Conservation (phyloP, 1,140 invertebrate genomes). For the Drosophila equinoxialis region DNA sequence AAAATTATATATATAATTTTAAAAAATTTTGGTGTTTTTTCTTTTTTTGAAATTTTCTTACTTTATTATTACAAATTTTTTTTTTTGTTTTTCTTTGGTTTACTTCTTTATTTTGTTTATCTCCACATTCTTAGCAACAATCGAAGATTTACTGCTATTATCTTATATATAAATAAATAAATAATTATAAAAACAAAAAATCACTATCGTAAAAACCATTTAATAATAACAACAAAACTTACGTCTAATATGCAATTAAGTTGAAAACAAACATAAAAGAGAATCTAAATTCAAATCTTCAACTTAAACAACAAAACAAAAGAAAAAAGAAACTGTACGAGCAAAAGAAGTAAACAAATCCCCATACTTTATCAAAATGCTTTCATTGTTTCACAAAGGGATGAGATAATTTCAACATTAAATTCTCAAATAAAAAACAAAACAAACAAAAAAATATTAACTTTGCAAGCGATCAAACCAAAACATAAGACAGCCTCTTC, state of each 20-base stretch:
- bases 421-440: slow-evolving; percentile 2
- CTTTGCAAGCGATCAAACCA: slow-evolving; percentile 38
- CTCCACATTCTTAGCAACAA: slow-evolving; percentile 71
- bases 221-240: slow-evolving; percentile 29
- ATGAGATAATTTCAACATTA: slow-evolving; percentile 10
- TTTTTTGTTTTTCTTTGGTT: slow-evolving; percentile 18
- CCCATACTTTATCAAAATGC: slow-evolving; percentile 62
- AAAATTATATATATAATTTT: slow-evolving; percentile 59
- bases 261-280: slow-evolving; percentile 20
- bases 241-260: slow-evolving; percentile 64
- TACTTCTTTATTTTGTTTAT: slow-evolving; percentile 16
- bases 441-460: slow-evolving; percentile 11
- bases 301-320: slow-evolving; percentile 20
- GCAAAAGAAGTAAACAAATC: slow-evolving; percentile 36
- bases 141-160: slow-evolving; percentile 77
- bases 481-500: slow-evolving; percentile 31
- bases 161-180: slow-evolving; percentile 43
- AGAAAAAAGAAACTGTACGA: slow-evolving; percentile 9
- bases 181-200: slow-evolving; percentile 16
- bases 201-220: slow-evolving; percentile 61
- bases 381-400: slow-evolving; percentile 50
- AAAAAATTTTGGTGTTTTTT: slow-evolving; percentile 43
- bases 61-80: slow-evolving; percentile 41
- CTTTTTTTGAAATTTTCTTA: slow-evolving; percentile 44
- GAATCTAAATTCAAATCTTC: slow-evolving; percentile 50